A percentile compares a stretch with the other conserved stretches of the same genome.
Evolutionary conservation across 2,797 vertebrate species (phyloP).

Genomic region (Anas bernieri): DNA sequence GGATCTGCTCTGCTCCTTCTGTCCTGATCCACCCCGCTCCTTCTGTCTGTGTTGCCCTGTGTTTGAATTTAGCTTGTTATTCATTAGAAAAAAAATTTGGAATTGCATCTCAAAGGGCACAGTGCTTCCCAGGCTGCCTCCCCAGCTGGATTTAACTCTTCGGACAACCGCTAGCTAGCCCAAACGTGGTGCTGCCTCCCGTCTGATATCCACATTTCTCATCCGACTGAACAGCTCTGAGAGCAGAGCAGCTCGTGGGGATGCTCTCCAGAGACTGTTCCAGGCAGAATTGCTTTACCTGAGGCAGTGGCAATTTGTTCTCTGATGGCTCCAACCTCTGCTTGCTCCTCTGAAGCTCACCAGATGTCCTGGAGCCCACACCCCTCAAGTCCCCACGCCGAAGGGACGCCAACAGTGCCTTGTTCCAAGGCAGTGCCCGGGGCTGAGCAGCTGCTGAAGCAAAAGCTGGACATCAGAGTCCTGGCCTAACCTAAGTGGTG

Average conservation of each 20-base stretch:
- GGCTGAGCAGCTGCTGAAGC: neutral
- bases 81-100: neutral
- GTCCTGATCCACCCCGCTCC: neutral
- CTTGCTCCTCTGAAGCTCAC: accelerated
- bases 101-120: neutral
- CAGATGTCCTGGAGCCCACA: neutral
- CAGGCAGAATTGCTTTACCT: neutral
- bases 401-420: neutral
- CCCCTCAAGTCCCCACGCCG: neutral
- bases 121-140: neutral
- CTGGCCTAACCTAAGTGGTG: neutral
- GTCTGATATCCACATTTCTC: neutral
- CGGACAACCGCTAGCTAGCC: neutral
- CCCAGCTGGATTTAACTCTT: neutral
- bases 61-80: neutral
- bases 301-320: neutral
- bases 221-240: accelerated
- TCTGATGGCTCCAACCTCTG: accelerated
- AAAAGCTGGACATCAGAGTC: neutral
- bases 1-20: neutral
- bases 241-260: neutral
- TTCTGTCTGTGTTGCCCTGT: neutral
- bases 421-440: neutral
- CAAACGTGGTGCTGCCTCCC: neutral
- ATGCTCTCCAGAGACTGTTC: neutral